Evolutionary conservation across 2,888 invertebrate genomes (phyloP).

Genomic region (Ptycholaimellus sp.): DNA sequence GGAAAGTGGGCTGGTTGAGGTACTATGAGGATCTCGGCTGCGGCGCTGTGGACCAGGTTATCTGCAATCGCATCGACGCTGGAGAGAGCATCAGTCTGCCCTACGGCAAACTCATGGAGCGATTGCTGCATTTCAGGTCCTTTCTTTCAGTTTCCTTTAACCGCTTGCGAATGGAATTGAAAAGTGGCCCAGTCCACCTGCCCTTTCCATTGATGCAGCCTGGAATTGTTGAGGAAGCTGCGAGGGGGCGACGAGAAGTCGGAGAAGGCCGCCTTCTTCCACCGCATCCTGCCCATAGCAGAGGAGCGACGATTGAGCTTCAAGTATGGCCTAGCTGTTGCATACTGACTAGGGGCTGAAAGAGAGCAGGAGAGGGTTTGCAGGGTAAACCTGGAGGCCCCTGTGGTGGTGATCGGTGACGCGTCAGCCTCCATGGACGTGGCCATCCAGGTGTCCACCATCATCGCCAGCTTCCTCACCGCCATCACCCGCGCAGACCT

Average conservation of each 20-base stretch:
- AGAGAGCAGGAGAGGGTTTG: no score
- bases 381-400: slow-evolving; percentile 23
- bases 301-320: no score
- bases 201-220: no score
- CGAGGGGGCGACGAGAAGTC: no score
- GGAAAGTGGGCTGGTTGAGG: slow-evolving; percentile 17
- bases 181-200: no score
- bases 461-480: slow-evolving; percentile 26
- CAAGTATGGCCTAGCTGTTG: no score
- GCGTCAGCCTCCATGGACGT: slow-evolving; percentile 27
- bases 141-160: no score
- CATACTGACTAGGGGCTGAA: no score
- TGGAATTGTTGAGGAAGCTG: no score
- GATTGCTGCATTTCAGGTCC: no score
- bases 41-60: slow-evolving; percentile 18
- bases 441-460: slow-evolving; percentile 26
- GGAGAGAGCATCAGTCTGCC: slow-evolving; percentile 21
- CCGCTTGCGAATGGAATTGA: no score
- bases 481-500: slow-evolving; percentile 25
- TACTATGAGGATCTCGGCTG: slow-evolving; percentile 27
- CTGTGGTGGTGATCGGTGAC: slow-evolving; percentile 28
- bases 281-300: slow-evolving; percentile 16
- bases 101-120: slow-evolving; percentile 27
- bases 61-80: slow-evolving; percentile 15
- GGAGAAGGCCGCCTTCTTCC: slow-evolving; percentile 20